Conservation (phyloP, 2,888 invertebrate species). For the Julus scandinavius region DNA sequence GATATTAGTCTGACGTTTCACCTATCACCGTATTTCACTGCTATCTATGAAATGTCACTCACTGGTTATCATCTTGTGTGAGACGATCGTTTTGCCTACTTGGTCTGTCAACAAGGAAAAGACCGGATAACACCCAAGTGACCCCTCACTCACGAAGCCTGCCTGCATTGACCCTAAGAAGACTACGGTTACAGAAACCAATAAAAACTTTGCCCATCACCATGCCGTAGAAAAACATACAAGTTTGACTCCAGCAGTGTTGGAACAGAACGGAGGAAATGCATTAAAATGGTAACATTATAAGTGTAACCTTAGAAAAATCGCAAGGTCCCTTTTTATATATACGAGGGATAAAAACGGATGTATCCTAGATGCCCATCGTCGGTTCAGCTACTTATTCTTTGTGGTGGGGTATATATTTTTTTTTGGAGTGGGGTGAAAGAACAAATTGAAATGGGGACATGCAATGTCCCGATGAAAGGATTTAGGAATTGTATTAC, state of each 20-base stretch:
- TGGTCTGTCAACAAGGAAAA: conserved; percentile 20
- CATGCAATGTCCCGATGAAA: background rate
- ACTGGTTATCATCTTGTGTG: conserved; percentile 18
- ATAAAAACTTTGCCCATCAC: background rate
- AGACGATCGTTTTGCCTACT: conserved; percentile 2
- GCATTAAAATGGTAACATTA: conserved; percentile 25
- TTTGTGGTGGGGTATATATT: background rate
- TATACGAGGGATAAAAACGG: background rate
- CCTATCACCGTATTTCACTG: background rate
- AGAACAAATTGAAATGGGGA: conserved; percentile 12
- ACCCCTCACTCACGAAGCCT: background rate
- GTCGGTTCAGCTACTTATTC: background rate
- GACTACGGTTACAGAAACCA: background rate
- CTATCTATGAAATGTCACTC: background rate
- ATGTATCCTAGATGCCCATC: background rate
- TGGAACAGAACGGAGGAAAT: background rate
- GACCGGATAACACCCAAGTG: background rate
- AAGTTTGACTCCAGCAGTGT: background rate
- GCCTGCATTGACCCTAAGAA: background rate
- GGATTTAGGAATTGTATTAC: conserved; percentile 23
- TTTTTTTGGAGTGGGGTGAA: background rate
- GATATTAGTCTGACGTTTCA: background rate
- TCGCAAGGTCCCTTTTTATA: background rate
- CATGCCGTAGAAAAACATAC: background rate
- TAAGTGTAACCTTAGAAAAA: conserved; percentile 29